Evolutionary conservation across 2,113 vertebrate species (phyloP), one percentile per base, ranked within the genome.

Genomic region (Centrocercus urophasianus): DNA sequence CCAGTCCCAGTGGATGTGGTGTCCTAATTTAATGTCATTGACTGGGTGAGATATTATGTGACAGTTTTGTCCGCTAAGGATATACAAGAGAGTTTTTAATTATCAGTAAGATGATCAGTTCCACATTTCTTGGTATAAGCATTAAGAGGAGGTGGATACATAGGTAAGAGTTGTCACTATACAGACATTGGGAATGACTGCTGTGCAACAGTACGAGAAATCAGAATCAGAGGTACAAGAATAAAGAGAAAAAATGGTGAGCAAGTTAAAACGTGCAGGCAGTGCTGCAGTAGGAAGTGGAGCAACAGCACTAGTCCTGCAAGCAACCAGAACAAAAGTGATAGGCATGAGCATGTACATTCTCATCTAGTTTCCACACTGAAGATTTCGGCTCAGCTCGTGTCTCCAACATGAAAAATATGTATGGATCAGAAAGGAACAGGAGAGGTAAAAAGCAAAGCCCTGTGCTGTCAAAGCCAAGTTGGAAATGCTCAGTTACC

Each of bases 11-110:
- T 86, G 45, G 86, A 95, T 12, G 24, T 66, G 54, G 10, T 75
- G 56, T 90, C 48, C n/a, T 96, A 72, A 71, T 92, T 93, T 93
- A 83, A 87, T 93, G 73, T 94, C 77, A 83, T 52, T 89, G 69
- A 71, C 83, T 52, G 80, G 19, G 64, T 54, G 87, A 95, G 82
- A 85, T 4, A 5, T 73, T 91, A 60, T 45, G 9, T 5, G 13
- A 38, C 50, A 89, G 11, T 73, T 79, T 67, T 86, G 47, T 92
- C 72, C 81, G 71, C 69, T 88, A 59, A 85, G 21, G 66, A 20
- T 83, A 38, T 28, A 77, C 27, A 56, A 59, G 63, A 63, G n/a
- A 52, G 50, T 80, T 89, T 92, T 87, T 89, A 63, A 70, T 92
- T 54, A n/a, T 16, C 36, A 4, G n/a, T 65, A 10, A 0, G 0